These are phyloP conservation scores for Perodicticus potto DNA, from an alignment of 2,797 vertebrate genomes.

Conservation along the genomic window DNA sequence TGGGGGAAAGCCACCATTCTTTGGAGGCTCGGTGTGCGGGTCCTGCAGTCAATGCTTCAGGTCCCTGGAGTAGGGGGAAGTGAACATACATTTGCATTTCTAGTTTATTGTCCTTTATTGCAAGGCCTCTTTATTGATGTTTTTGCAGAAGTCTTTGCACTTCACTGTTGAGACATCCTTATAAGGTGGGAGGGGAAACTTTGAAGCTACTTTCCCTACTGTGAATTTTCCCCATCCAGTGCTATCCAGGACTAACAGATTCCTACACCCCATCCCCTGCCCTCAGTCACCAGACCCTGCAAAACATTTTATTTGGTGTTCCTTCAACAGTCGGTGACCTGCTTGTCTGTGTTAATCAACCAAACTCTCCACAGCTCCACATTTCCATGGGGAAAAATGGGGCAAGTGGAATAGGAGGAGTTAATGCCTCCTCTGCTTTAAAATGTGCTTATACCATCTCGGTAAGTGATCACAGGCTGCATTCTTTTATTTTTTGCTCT, in stretches of 20 bases:
- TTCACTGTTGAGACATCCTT: neutral
- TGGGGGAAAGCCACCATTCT: accelerated
- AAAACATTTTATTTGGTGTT: too few relatives aligned
- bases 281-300: accelerated
- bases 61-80: accelerated
- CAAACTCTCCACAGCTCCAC: neutral
- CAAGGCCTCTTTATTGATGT: neutral
- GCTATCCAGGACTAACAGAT: neutral
- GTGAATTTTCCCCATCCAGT: neutral
- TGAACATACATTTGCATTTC: too few relatives aligned
- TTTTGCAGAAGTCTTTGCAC: neutral
- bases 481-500: neutral
- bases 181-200: neutral
- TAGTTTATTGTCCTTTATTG: too few relatives aligned
- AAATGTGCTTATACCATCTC: neutral
- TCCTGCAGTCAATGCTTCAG: accelerated
- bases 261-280: accelerated
- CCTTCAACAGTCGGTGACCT: neutral
- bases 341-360: neutral
- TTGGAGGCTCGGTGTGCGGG: neutral
- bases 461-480: neutral
- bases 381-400: neutral
- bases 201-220: too few relatives aligned
- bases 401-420: too few relatives aligned
- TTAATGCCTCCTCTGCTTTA: accelerated